Evolutionary conservation across 2,888 invertebrate species (phyloP).

Genomic region (Drosophila mulleri): DNA sequence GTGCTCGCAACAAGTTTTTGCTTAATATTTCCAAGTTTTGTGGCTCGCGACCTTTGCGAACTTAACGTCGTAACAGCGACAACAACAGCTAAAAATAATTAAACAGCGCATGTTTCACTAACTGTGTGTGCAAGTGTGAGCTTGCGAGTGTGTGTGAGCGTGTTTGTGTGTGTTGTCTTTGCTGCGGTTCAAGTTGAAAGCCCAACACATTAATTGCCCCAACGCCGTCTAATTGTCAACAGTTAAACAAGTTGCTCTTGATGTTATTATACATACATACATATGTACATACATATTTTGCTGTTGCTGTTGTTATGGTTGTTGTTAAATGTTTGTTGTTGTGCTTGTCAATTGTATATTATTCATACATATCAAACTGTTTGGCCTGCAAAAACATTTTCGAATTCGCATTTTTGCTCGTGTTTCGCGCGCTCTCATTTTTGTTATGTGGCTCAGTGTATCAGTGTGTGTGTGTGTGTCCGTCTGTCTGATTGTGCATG

Average conservation of each 20-base stretch:
- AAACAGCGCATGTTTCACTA: conserved; percentile 67
- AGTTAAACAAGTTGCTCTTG: conserved; percentile 37
- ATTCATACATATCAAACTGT: conserved; percentile 41
- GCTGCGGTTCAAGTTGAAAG: conserved; percentile 54
- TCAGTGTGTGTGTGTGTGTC: neutral
- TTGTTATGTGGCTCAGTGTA: neutral
- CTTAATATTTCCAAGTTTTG: conserved; percentile 24
- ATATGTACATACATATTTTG: no score
- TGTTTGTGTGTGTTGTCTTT: conserved; percentile 38
- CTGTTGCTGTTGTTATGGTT: conserved; percentile 7
- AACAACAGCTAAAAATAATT: conserved; percentile 73
- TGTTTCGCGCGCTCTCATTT: conserved; percentile 23
- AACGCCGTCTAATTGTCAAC: conserved; percentile 61
- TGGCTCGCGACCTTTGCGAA: conserved; percentile 70
- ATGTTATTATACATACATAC: conserved; percentile 9
- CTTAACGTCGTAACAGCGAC: conserved; percentile 69
- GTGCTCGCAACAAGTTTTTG: conserved; percentile 36
- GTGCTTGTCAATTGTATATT: conserved; percentile 32
- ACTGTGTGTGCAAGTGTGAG: conserved; percentile 11
- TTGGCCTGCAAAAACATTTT: conserved; percentile 54
- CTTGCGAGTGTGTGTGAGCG: neutral
- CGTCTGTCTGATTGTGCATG: neutral
- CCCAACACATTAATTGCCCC: conserved; percentile 56
- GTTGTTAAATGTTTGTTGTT: conserved; percentile 8
- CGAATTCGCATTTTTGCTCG: conserved; percentile 22